Percentiles rank a stretch among this genome's conserved stretches.
phyloP scores from a whole-genome alignment of 2,797 vertebrate genomes.

The Gymnothorax reevesii region DNA sequence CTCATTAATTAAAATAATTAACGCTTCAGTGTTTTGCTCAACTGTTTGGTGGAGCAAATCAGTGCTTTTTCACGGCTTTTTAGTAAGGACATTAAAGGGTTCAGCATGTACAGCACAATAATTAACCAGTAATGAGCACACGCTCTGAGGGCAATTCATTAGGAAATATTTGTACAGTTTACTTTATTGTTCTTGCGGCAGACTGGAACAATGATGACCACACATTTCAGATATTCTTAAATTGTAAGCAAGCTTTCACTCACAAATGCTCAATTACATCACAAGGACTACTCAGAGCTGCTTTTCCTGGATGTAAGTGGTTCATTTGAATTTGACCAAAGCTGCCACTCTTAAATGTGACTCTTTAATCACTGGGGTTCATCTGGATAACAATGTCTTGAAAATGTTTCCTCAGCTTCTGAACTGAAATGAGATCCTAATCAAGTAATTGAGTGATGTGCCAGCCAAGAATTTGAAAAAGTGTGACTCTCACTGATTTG shows the following conservation, averaged over 20 bases:
- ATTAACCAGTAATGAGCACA: not conserved
- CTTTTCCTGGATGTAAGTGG: not conserved
- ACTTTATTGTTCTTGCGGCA: not conserved
- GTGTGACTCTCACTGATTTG: not conserved
- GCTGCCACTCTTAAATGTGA: not conserved
- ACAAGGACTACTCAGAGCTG: not conserved
- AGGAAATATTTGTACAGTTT: not conserved
- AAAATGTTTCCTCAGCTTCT: not conserved
- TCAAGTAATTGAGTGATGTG: not conserved
- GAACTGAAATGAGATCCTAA: not conserved
- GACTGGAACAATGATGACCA: not conserved
- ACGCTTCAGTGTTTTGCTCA: too few relatives aligned
- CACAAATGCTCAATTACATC: not conserved
- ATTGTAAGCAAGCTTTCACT: not conserved
- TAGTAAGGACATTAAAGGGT: too few relatives aligned
- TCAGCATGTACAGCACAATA: not conserved
- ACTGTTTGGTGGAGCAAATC: too few relatives aligned
- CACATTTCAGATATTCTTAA: not conserved
- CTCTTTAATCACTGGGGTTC: not conserved
- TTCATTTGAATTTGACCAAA: not conserved
- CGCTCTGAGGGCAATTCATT: not conserved
- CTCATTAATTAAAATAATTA: not conserved
- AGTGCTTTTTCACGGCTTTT: too few relatives aligned
- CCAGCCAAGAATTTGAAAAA: not conserved
- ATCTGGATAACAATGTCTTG: constrained; percentile 6